These are phyloP conservation scores for Colius striatus DNA, from an alignment of 2,113 vertebrate species.

Conservation along the genomic window DNA sequence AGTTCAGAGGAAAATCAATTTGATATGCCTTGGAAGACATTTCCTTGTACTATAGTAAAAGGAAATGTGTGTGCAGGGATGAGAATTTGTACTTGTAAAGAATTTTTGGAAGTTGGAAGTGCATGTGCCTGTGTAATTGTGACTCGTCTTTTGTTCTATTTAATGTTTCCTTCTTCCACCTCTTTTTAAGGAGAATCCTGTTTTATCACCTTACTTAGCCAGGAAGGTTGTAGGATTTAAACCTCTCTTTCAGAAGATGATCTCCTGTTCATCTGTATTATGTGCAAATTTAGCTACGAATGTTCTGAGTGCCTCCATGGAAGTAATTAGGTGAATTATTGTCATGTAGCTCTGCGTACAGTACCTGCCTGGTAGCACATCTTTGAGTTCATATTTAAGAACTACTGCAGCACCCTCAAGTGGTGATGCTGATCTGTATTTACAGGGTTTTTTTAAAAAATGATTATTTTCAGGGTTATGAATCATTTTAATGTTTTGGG, in stretches of 20 bases:
- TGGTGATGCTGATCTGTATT: conserved; percentile 44
- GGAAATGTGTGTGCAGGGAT: conserved; percentile 14
- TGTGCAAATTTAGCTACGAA: neutral
- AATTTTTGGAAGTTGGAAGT: neutral
- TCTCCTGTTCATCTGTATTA: conserved; percentile 6
- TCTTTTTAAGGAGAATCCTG: neutral
- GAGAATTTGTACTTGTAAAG: conserved; percentile 28
- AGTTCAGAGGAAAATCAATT: conserved; percentile 57
- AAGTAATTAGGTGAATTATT: conserved; percentile 40
- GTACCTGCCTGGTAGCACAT: neutral
- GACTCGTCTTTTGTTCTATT: neutral
- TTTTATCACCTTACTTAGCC: neutral
- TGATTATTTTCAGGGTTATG: neutral
- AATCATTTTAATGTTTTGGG: neutral
- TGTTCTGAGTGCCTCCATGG: neutral
- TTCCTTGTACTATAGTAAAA: neutral
- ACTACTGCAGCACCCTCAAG: conserved; percentile 75
- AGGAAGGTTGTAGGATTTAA: neutral
- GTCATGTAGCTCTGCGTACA: neutral
- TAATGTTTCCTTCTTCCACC: neutral
- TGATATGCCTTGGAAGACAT: conserved; percentile 38
- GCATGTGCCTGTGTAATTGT: neutral
- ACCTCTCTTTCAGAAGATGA: neutral
- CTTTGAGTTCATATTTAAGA: conserved; percentile 29
- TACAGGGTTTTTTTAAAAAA: neutral